Evolutionary conservation across 2,888 invertebrate species (phyloP), one percentile per base, ranked within the genome.

Genomic region (Anagyrus pseudococci): DNA sequence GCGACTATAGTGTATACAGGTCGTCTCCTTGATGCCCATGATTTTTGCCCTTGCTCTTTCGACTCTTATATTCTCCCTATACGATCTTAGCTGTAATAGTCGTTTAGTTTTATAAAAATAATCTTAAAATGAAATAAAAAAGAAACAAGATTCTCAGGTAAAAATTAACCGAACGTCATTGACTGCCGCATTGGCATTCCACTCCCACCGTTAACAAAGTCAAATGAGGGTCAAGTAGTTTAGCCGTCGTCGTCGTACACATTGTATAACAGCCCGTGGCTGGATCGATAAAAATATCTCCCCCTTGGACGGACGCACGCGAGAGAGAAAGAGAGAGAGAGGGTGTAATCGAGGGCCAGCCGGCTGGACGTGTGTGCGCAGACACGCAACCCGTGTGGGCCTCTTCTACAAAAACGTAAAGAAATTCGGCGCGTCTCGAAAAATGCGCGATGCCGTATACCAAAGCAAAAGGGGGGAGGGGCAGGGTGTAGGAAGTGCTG

Each of bases 401-500:
- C n/a, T n/a, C n/a, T n/a, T n/a, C n/a, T n/a, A n/a, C 20, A 46
- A 22, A 46, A 53, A 47, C 17, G 49, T 58, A 55, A 58, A 43
- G 29, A n/a, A n/a, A n/a, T n/a, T n/a, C n/a, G 48, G 17, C 10
- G 19, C 23, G 46, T 50, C 53, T 49, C 58, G 40, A 60, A 57
- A 26, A 54, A 29, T n/a, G n/a, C n/a, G n/a, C n/a, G n/a, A n/a
- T n/a, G n/a, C n/a, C n/a, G n/a, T n/a, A n/a, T n/a, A n/a, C n/a
- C n/a, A 37, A 2, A 8, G 15, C 10, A 37, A 37, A 37, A 37
- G 33, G 33, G 3, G 33, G 8, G 33, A 37, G n/a, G n/a, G n/a
- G n/a, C n/a, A 47, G 25, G 60, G 29, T 13, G 33, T 10, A 62
- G 65, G 65, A 66, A 66, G 65, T 66, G 65, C 48, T 52, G 37